Evolutionary conservation across 30 jellyfish, hydroid and myxozoan species (phyloP), one percentile per base, ranked within the genome.

Genomic region (Hydractinia symbiolongicarpus): DNA sequence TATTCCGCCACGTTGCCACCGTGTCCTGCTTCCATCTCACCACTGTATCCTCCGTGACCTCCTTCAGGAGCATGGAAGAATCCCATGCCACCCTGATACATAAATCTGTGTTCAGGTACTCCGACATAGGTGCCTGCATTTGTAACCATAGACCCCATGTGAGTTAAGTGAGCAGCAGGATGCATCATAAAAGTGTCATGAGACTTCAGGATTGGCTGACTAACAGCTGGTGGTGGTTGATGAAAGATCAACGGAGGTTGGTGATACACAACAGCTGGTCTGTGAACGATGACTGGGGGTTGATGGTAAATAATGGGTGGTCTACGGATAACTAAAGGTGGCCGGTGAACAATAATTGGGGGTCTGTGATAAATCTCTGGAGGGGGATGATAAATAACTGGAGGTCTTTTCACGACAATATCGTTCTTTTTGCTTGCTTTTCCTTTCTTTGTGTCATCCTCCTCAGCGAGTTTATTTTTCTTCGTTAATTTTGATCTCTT

Each of bases 81-180:
- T 10, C 99, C 99, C 99, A 93, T 93, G 19, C 99, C 99, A 5
- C 99, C 99, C 78, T 93, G 99, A 83, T 93, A 93, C 99, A 93
- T 93, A 66, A 93, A 93, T 20, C 96, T 71, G 71, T 93, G 99
- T 83, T 93, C 99, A 67, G 99, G 99, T 5, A 93, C 96, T 61
- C 99, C 99, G 52, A 93, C 99, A 73, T 93, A 93, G 44, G 99
- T 93, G 4, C 99, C 99, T 57, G 99, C 96, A 70, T 93, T 93
- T 0, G 99, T 86, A 50, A 93, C 99, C 99, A 93, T 93, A 11
- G 99, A 93, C 53, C 99, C 99, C 95, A 93, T 81, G 66, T 93
- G 99, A 57, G 96, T 88, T 54, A 93, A 73, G 50, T 95, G 90
- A 7, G 96, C 95, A 17, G 99, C 99, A 67, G 99, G 99, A 76